Base-by-base conservation (phyloP, 2,888 invertebrate genomes). In the Suillia variegata region DNA sequence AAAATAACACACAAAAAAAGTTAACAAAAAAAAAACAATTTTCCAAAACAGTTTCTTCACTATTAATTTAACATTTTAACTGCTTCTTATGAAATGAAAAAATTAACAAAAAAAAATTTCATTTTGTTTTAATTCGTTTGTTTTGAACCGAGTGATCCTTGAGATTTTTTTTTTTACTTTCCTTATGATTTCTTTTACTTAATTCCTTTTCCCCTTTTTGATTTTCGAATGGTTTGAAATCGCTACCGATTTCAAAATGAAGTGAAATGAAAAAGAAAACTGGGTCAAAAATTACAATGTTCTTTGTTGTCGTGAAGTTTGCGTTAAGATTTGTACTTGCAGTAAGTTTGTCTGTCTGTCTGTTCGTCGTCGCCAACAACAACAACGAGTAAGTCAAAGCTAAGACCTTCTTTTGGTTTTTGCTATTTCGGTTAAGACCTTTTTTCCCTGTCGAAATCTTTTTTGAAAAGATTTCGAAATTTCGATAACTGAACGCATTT, bases 251-350 rank as follows among this genome's bases (percentile, higher is more conserved):
- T n/a, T n/a, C n/a, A 26, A 31, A 18, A 48, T 47, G n/a, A 33
- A 20, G n/a, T n/a, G n/a, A n/a, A n/a, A n/a, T n/a, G n/a, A n/a
- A 48, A 22, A 45, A 31, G 31, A 8, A 31, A 31, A 31, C 31
- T 31, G 26, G 10, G 26, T 26, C 10, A 10, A 26, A 26, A 26
- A 26, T 26, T 26, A 26, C n/a, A 26, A 26, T 26, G 24, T 56
- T 50, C 56, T 56, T 56, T 56, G 56, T 56, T 56, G n/a, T n/a
- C 51, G 56, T 56, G 51, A 22, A 56, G 48, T 56, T 56, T 51
- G 56, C 56, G 56, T 51, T 56, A 51, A 50, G 56, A 49, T 56
- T 51, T 51, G 56, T 56, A 42, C 56, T 51, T 51, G 51, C 51
- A 56, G 56, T 49, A 18, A 56, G 56, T 56, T 56, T 56, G 26